phyloP scores from a whole-genome alignment of 2,113 vertebrate species.

The Sigmodon hispidus region DNA sequence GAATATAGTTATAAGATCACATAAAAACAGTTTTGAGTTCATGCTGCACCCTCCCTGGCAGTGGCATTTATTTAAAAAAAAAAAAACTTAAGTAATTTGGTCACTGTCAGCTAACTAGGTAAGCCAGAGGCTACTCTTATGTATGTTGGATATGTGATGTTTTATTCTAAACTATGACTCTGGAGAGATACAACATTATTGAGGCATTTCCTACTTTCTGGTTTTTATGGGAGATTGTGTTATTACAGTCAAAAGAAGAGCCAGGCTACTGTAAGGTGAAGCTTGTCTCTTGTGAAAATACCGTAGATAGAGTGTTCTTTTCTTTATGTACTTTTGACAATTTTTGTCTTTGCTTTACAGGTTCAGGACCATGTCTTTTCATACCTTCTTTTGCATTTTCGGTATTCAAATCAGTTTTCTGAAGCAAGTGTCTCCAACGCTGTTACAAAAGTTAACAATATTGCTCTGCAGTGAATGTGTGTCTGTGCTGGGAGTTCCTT shows the following conservation, averaged over 20 bases:
- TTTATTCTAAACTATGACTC: neutral
- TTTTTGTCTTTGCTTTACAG: conserved; percentile 24
- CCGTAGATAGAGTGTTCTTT: neutral
- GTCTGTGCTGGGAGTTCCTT: neutral
- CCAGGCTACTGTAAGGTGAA: conserved; percentile 23
- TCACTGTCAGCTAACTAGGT: neutral
- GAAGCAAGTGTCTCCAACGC: neutral
- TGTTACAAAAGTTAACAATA: conserved; percentile 1
- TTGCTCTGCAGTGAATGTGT: neutral
- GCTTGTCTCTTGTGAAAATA: conserved; percentile 14
- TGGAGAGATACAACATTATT: conserved; percentile 11
- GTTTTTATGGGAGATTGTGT: conserved; percentile 8
- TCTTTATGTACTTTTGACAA: neutral
- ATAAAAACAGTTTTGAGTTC: conserved; percentile 29
- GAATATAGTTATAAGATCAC: neutral
- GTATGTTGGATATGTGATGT: neutral
- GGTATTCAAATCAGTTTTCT: neutral
- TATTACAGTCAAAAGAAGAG: neutral
- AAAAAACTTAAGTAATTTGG: neutral
- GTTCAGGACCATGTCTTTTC: conserved; percentile 22
- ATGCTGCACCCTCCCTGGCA: neutral
- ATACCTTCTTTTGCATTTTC: conserved; percentile 29
- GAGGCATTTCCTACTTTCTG: neutral
- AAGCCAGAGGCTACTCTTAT: neutral
- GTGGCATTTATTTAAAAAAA: neutral